These are phyloP conservation scores for Lucilia sericata DNA, from an alignment of 1,140 invertebrate genomes.

Conservation along the genomic window DNA sequence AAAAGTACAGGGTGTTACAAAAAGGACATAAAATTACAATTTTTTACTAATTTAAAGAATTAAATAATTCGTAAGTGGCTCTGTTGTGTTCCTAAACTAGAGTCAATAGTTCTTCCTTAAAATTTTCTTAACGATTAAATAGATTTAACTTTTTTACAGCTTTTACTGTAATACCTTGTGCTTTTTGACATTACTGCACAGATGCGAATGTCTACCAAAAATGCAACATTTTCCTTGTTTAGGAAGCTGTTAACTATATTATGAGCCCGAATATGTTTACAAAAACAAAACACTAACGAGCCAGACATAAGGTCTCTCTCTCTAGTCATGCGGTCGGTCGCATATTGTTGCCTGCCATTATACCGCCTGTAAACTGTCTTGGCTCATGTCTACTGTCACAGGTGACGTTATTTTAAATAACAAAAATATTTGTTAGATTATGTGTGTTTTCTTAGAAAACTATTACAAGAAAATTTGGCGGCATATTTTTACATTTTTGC, in stretches of 20 bases:
- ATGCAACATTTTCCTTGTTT: neutral
- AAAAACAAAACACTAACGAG: neutral
- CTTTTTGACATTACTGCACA: neutral
- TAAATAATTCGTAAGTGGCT: too few relatives aligned
- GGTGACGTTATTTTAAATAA: constrained; percentile 13
- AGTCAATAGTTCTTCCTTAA: too few relatives aligned
- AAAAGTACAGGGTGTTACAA: neutral
- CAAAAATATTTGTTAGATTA: neutral
- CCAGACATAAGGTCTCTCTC: constrained; percentile 25
- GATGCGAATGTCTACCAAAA: neutral
- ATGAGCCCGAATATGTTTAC: neutral
- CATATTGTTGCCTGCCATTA: neutral
- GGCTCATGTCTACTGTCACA: neutral
- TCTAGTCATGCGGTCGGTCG: neutral
- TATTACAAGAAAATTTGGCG: too few relatives aligned
- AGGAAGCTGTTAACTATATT: constrained; percentile 26
- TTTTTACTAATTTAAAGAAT: too few relatives aligned
- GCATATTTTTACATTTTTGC: too few relatives aligned
- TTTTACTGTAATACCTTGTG: too few relatives aligned
- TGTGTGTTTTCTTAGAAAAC: too few relatives aligned
- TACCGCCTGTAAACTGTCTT: neutral
- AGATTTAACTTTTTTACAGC: too few relatives aligned
- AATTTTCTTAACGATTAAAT: too few relatives aligned
- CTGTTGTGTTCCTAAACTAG: too few relatives aligned
- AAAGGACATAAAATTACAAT: too few relatives aligned